Conservation (phyloP, 2,797 vertebrate genomes). For the Poecilia velifera region DNA sequence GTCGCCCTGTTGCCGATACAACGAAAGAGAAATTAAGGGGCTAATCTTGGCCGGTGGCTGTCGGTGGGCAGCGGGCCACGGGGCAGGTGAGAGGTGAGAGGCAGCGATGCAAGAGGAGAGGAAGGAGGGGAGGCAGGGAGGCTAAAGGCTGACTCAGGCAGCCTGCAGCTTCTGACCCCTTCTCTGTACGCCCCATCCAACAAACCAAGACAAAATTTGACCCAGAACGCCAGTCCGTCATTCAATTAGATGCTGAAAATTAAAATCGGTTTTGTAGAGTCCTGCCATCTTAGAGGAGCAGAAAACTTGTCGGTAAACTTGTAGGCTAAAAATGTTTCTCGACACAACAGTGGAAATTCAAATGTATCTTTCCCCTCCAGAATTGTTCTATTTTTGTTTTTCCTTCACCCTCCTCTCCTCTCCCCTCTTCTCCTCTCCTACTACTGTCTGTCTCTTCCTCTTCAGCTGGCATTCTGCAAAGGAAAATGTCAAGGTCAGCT, state of each 20-base stretch:
- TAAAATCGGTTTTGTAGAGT: slow-evolving; percentile 9
- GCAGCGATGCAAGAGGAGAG: slow-evolving; percentile 58
- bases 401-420: not conserved
- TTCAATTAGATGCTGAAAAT: slow-evolving; percentile 2
- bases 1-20: slow-evolving; percentile 31
- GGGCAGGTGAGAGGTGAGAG: slow-evolving; percentile 77
- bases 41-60: slow-evolving; percentile 54
- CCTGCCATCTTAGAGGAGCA: not conserved
- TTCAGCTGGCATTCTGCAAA: slow-evolving; percentile 70
- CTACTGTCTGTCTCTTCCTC: slow-evolving; percentile 47
- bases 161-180: slow-evolving; percentile 30
- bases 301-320: slow-evolving; percentile 32
- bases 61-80: slow-evolving; percentile 62
- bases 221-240: slow-evolving; percentile 16
- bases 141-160: slow-evolving; percentile 61
- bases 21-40: slow-evolving; percentile 34
- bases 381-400: slow-evolving; percentile 59
- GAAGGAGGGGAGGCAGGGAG: slow-evolving; percentile 11
- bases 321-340: slow-evolving; percentile 47
- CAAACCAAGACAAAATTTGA: slow-evolving; percentile 27
- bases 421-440: slow-evolving; percentile 1
- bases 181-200: slow-evolving; percentile 18
- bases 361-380: slow-evolving; percentile 49
- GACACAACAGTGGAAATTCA: slow-evolving; percentile 54
- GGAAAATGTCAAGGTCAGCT: slow-evolving; percentile 83